phyloP scores from a whole-genome alignment of 2,113 vertebrate species.

The Anguilla rostrata region DNA sequence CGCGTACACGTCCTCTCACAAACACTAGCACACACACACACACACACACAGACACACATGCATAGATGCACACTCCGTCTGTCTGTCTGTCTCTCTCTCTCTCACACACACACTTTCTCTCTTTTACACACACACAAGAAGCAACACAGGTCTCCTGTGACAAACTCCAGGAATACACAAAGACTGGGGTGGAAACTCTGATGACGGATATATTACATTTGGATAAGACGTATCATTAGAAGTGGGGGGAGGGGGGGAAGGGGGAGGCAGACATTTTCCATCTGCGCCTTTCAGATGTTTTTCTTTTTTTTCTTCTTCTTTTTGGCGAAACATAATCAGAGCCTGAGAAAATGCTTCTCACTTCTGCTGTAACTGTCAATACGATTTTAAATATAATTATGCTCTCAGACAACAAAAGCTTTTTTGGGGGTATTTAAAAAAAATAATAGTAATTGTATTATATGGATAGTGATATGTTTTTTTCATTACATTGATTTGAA shows the following conservation, averaged over 20 bases:
- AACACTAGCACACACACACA: not conserved
- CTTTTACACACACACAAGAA: constrained; percentile 63
- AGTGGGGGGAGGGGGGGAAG: constrained; percentile 33
- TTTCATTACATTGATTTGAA: not conserved
- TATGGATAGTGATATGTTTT: not conserved
- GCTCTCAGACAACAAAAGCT: not conserved
- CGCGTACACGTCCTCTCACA: not conserved
- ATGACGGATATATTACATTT: constrained; percentile 38
- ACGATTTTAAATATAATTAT: not conserved
- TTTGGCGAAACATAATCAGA: not conserved
- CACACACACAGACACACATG: not conserved
- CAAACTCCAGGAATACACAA: constrained; percentile 60
- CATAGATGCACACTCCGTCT: constrained; percentile 50
- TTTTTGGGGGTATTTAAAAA: not conserved
- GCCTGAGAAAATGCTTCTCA: constrained; percentile 12
- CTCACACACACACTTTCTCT: constrained; percentile 34
- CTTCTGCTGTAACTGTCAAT: not conserved
- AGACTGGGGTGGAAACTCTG: constrained; percentile 56
- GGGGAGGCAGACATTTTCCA: constrained; percentile 54
- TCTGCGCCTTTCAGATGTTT: constrained; percentile 34
- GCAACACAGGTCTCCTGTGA: constrained; percentile 50
- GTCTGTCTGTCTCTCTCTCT: not conserved
- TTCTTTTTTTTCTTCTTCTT: constrained; percentile 33
- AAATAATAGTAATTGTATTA: not conserved
- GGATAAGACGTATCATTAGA: constrained; percentile 55